Evolutionary conservation across 2,888 invertebrate genomes (phyloP).

Genomic region (Acleris sparsana): DNA sequence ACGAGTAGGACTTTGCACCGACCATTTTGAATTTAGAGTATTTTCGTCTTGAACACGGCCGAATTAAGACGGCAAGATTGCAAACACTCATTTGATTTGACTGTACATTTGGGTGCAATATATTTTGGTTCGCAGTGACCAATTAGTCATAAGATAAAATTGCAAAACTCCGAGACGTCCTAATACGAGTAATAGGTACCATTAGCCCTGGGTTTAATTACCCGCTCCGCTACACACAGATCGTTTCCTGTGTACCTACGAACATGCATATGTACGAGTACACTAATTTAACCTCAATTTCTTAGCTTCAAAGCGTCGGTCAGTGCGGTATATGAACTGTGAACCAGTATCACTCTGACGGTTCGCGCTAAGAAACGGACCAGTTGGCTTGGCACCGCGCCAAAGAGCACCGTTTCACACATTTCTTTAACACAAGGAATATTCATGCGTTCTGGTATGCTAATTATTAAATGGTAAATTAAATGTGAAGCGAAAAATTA

Average conservation of each 20-base stretch:
- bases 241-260: conserved; percentile 62
- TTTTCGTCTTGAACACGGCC: conserved; percentile 2
- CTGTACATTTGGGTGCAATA: conserved; percentile 4
- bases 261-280: conserved; percentile 45
- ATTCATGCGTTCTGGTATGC: conserved; percentile 55
- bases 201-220: conserved; percentile 72
- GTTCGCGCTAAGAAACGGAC: conserved; percentile 70
- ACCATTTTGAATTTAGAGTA: background rate
- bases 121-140: conserved; percentile 2
- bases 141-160: conserved; percentile 19
- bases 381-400: conserved; percentile 63
- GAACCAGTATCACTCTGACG: conserved; percentile 73
- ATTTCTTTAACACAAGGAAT: conserved; percentile 58
- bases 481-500: conserved; percentile 68
- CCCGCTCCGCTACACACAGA: conserved; percentile 68
- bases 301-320: conserved; percentile 72
- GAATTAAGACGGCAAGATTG: too few species aligned
- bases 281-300: conserved; percentile 70
- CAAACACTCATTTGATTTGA: too few species aligned
- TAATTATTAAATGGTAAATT: conserved; percentile 61
- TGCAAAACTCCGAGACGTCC: conserved; percentile 33
- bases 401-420: conserved; percentile 58
- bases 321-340: conserved; percentile 73
- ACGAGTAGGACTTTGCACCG: too few species aligned
- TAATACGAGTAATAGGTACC: conserved; percentile 53